A percentile compares a stretch with the other conserved stretches of the same genome.
These are phyloP conservation scores for Dryadula phaetusa DNA, from an alignment of 2,888 invertebrate genomes.

Conservation along the genomic window DNA sequence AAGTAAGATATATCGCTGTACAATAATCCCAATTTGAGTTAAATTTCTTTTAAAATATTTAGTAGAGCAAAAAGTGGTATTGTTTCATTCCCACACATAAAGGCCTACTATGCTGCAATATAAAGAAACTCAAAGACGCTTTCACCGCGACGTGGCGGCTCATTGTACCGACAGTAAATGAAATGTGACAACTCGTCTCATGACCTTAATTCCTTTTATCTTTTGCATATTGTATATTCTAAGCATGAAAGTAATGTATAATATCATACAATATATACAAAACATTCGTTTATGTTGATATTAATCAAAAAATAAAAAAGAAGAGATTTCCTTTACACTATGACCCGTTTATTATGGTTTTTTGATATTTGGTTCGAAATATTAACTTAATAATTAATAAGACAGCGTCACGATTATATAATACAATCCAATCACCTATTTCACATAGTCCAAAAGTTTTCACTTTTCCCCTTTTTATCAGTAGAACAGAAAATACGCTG, in stretches of 20 bases:
- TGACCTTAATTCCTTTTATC: conserved; percentile 35
- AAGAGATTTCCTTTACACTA: too few species aligned
- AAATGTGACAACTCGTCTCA: conserved; percentile 36
- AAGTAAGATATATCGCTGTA: neutral
- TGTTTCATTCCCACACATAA: conserved; percentile 25
- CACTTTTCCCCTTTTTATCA: too few species aligned
- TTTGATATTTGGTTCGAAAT: too few species aligned
- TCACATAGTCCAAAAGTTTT: too few species aligned
- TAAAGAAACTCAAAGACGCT: conserved; percentile 32
- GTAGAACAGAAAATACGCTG: too few species aligned
- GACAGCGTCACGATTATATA: too few species aligned
- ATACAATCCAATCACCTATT: too few species aligned
- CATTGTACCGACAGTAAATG: conserved; percentile 31
- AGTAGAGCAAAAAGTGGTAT: conserved; percentile 13
- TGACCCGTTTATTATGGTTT: too few species aligned
- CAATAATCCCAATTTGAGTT: neutral
- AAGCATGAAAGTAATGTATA: neutral
- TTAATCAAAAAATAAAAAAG: neutral
- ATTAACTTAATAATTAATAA: too few species aligned
- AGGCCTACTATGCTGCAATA: conserved; percentile 17
- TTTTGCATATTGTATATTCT: conserved; percentile 25
- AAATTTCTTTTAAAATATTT: neutral
- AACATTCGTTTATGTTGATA: neutral
- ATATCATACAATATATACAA: neutral
- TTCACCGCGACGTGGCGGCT: conserved; percentile 28